Evolutionary conservation across 2,113 vertebrate species (phyloP).

Genomic region (Sphyrna mokarran): DNA sequence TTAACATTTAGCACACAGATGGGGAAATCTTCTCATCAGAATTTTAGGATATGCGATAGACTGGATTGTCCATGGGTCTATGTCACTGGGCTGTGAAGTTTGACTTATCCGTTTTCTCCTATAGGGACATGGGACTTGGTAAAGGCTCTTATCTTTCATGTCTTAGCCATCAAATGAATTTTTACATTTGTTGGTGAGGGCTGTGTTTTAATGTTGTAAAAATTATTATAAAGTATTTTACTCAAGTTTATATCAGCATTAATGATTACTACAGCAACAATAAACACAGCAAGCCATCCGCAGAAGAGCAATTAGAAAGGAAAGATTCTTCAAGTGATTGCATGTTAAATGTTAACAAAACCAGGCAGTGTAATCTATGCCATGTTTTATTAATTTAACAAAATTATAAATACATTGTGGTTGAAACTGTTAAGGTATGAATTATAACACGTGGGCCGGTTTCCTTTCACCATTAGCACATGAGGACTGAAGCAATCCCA

Average conservation of each 20-base stretch:
- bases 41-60: background rate
- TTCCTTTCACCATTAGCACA: background rate
- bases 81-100: background rate
- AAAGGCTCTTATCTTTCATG: background rate
- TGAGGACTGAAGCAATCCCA: background rate
- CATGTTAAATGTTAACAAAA: background rate
- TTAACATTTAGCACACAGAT: background rate
- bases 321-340: background rate
- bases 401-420: conserved; percentile 14
- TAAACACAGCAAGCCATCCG: background rate
- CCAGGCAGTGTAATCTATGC: background rate
- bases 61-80: background rate
- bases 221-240: background rate
- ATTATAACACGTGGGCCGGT: background rate
- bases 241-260: background rate
- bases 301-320: background rate
- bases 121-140: background rate
- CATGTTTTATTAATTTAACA: background rate
- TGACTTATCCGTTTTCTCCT: background rate
- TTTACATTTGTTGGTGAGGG: background rate
- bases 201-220: background rate
- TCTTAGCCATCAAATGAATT: background rate
- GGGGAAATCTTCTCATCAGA: background rate
- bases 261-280: background rate
- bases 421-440: background rate